Percentiles rank a stretch among this genome's conserved stretches.
These are phyloP conservation scores for Pherbina coryleti DNA, from an alignment of 2,888 invertebrate genomes.

Conservation along the genomic window DNA sequence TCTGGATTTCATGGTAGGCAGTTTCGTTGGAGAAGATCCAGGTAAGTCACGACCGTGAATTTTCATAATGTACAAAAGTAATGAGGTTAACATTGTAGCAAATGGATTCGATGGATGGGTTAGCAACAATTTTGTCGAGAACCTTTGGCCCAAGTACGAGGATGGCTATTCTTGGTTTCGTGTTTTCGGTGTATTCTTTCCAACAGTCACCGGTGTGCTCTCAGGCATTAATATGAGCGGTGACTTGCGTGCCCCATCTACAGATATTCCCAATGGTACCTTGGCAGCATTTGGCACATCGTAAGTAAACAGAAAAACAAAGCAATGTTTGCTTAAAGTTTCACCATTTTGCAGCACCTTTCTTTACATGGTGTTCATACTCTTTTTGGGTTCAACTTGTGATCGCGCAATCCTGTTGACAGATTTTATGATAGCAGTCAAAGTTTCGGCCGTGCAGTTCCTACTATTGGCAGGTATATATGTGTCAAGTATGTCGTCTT, in stretches of 20 bases:
- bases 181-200: conserved; percentile 97
- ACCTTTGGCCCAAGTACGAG: conserved; percentile 84
- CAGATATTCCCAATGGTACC: conserved; percentile 94
- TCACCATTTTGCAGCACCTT: conserved; percentile 76
- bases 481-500: conserved; percentile 95
- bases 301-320: conserved; percentile 70
- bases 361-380: conserved; percentile 88
- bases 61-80: neutral
- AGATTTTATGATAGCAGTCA: conserved; percentile 93
- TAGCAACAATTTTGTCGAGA: conserved; percentile 81
- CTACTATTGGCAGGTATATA: conserved; percentile 92
- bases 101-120: conserved; percentile 90
- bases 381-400: conserved; percentile 92
- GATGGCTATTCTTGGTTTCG: conserved; percentile 92
- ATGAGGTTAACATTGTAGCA: conserved; percentile 69
- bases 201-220: conserved; percentile 95
- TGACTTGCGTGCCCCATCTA: conserved; percentile 90
- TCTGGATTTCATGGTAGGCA: conserved; percentile 93
- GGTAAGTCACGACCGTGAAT: conserved; percentile 71
- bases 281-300: conserved; percentile 91
- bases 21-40: conserved; percentile 82
- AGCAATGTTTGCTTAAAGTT: conserved; percentile 1
- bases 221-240: conserved; percentile 99
- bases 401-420: conserved; percentile 77
- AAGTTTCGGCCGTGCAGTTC: conserved; percentile 86